A percentile compares a stretch with the other conserved stretches of the same genome.
phyloP scores from a whole-genome alignment of 2,888 invertebrate genomes.

The Machimus atricapillus region DNA sequence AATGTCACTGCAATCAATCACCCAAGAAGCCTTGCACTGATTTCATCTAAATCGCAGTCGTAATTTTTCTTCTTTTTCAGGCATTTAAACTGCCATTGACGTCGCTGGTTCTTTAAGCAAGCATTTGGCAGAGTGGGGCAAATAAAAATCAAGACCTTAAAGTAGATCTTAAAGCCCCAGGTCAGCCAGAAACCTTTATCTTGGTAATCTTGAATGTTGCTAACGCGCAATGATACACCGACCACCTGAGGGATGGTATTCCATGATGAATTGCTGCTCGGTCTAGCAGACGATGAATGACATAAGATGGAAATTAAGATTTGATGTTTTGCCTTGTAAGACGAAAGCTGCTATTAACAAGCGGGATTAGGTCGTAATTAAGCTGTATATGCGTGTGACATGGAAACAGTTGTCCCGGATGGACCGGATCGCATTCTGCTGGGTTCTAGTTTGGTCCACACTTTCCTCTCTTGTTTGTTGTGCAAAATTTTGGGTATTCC shows the following conservation, averaged over 20 bases:
- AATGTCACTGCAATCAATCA: neutral
- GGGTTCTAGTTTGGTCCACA: neutral
- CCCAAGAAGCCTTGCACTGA: neutral
- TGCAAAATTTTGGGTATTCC: neutral
- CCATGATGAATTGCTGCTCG: neutral
- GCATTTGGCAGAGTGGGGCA: neutral
- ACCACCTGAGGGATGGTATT: neutral
- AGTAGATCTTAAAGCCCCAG: neutral
- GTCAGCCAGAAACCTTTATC: neutral
- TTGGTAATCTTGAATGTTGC: neutral
- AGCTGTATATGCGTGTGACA: neutral
- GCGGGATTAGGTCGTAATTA: neutral
- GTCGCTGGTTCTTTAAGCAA: neutral
- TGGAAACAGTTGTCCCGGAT: neutral
- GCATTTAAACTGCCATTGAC: neutral
- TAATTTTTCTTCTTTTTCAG: neutral
- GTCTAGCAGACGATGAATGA: neutral
- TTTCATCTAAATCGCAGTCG: neutral
- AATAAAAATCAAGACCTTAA: neutral
- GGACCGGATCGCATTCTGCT: neutral
- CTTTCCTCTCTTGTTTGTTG: neutral
- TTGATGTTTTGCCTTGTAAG: neutral
- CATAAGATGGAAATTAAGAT: neutral
- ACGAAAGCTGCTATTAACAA: neutral
- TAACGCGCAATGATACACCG: neutral